A percentile compares a stretch with the other conserved stretches of the same genome.
These are phyloP conservation scores for Drosophila athabasca DNA, from an alignment of 1,140 invertebrate genomes.

Conservation along the genomic window DNA sequence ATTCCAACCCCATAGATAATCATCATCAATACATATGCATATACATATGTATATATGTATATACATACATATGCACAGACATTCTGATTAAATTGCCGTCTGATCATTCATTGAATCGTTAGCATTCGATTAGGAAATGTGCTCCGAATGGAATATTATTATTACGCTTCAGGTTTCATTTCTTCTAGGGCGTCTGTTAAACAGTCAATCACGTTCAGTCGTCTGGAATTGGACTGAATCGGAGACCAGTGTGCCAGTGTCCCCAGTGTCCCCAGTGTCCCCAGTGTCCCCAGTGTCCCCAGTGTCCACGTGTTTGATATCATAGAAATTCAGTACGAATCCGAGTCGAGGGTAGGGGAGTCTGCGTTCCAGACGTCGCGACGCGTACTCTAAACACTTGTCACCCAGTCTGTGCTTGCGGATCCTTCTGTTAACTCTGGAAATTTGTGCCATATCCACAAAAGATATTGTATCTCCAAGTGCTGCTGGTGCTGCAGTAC, in stretches of 20 bases:
- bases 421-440: conserved; percentile 1
- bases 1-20: conserved; percentile 25
- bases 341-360: neutral
- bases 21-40: conserved; percentile 11
- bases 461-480: conserved; percentile 44
- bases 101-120: conserved; percentile 12
- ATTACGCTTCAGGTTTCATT: too few species aligned
- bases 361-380: conserved; percentile 24
- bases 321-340: conserved; percentile 22
- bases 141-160: too few species aligned
- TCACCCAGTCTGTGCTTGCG: neutral
- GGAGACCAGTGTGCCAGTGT: neutral
- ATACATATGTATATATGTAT: too few species aligned
- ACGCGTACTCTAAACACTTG: conserved; percentile 33
- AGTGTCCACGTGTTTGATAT: conserved; percentile 24
- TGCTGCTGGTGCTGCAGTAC: conserved; percentile 9
- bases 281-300: neutral
- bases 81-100: conserved; percentile 24
- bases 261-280: neutral
- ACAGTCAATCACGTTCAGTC: neutral
- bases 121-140: too few species aligned
- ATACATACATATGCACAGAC: conserved; percentile 4
- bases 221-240: neutral
- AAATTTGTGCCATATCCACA: conserved; percentile 34
- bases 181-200: too few species aligned